Evolutionary conservation across 2,888 invertebrate species (phyloP).

Genomic region (Lasioglossum calceatum): DNA sequence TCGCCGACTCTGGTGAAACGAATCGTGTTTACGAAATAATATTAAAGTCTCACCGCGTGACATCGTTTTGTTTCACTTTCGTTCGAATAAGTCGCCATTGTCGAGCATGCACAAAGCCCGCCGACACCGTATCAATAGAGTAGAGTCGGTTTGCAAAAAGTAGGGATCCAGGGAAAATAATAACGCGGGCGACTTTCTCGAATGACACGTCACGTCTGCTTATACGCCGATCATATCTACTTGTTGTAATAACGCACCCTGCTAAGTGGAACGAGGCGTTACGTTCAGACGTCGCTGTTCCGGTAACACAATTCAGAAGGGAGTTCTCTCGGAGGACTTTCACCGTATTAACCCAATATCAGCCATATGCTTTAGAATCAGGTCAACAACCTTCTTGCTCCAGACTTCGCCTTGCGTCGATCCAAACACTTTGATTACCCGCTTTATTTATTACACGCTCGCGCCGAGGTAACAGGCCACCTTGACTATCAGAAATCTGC

Average conservation of each 20-base stretch:
- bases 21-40: not conserved
- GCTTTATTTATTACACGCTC: conserved; percentile 15
- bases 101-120: too few relatives aligned
- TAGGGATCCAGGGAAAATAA: conserved; percentile 33
- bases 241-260: conserved; percentile 68
- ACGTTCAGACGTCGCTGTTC: conserved; percentile 70
- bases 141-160: not conserved
- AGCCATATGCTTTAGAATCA: conserved; percentile 66
- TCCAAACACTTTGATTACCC: conserved; percentile 20
- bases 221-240: conserved; percentile 65
- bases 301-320: conserved; percentile 72
- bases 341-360: conserved; percentile 74
- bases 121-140: not conserved
- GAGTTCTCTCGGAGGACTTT: conserved; percentile 72
- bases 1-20: not conserved
- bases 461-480: not conserved
- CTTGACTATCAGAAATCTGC: not conserved
- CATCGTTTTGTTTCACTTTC: conserved; percentile 12
- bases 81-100: not conserved
- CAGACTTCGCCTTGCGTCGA: conserved; percentile 21
- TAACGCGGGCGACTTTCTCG: conserved; percentile 39
- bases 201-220: conserved; percentile 58
- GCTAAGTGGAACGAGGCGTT: conserved; percentile 73
- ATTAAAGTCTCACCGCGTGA: not conserved
- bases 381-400: conserved; percentile 66